phyloP scores from a whole-genome alignment of 2,797 vertebrate genomes.

The Forpus xanthops region DNA sequence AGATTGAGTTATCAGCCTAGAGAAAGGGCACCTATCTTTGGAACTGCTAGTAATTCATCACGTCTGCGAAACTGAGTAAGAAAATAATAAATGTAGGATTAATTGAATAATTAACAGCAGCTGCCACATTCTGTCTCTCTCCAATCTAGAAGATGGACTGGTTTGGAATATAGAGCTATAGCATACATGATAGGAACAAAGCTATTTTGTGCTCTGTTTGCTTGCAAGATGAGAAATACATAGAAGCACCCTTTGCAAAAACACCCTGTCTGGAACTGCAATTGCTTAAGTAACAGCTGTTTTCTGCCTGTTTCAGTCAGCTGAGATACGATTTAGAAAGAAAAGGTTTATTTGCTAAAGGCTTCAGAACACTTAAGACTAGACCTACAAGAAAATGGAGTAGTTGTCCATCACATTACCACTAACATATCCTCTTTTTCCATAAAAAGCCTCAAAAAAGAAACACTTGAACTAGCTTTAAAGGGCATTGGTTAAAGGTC shows the following conservation, averaged over 20 bases:
- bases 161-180: not conserved
- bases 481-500: not conserved
- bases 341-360: not conserved
- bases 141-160: not conserved
- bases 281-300: not conserved
- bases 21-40: conserved; percentile 30
- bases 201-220: not conserved
- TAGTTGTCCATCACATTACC: not conserved
- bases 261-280: not conserved
- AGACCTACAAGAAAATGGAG: not conserved
- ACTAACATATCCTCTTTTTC: not conserved
- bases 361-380: not conserved
- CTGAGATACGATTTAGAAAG: not conserved
- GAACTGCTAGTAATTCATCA: conserved; percentile 16
- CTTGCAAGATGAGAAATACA: not conserved
- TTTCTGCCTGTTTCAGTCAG: not conserved
- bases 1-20: not conserved
- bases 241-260: not conserved
- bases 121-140: not conserved
- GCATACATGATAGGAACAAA: not conserved
- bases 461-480: not conserved
- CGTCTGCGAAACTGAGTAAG: not conserved
- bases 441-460: not conserved
- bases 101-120: conserved; percentile 23
- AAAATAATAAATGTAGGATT: conserved; percentile 19